Percentiles rank a stretch among this genome's conserved stretches.
Conservation (phyloP, 2,888 invertebrate species). For the Stomorhina lunata region DNA sequence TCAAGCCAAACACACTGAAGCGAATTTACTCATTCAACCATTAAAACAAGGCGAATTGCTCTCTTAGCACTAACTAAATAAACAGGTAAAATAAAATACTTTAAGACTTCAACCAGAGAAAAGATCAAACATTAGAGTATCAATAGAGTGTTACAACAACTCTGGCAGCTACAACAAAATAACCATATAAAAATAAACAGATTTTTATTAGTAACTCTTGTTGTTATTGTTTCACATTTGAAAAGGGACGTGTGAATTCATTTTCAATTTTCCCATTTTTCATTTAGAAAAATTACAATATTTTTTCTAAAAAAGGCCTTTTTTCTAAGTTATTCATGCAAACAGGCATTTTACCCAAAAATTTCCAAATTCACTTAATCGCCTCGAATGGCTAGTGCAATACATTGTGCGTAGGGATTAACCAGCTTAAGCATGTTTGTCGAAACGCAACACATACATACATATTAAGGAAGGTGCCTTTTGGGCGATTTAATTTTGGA, state of each 20-base stretch:
- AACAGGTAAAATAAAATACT: conserved; percentile 45
- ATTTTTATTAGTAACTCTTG: conserved; percentile 22
- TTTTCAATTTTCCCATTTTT: conserved; percentile 41
- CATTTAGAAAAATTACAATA: background rate
- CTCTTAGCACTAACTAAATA: background rate
- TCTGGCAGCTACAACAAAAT: background rate
- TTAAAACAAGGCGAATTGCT: conserved; percentile 7
- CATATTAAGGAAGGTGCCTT: conserved; percentile 11
- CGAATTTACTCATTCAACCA: background rate
- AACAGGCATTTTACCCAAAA: background rate
- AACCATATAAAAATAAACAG: conserved; percentile 21
- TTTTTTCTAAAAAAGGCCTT: background rate
- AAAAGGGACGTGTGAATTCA: conserved; percentile 62
- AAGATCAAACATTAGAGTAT: conserved; percentile 29
- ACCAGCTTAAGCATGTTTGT: conserved; percentile 1
- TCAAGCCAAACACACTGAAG: background rate
- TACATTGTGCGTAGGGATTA: conserved; percentile 5
- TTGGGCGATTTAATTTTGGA: conserved; percentile 1
- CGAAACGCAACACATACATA: too few species aligned
- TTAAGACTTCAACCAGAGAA: background rate
- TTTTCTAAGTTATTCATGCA: conserved; percentile 7
- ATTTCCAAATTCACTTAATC: background rate
- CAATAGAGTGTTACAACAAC: conserved; percentile 10
- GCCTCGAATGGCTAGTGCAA: background rate
- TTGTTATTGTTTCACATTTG: conserved; percentile 27